phyloP scores from a whole-genome alignment of 2,888 invertebrate genomes.

The Drosophila macrospina region DNA sequence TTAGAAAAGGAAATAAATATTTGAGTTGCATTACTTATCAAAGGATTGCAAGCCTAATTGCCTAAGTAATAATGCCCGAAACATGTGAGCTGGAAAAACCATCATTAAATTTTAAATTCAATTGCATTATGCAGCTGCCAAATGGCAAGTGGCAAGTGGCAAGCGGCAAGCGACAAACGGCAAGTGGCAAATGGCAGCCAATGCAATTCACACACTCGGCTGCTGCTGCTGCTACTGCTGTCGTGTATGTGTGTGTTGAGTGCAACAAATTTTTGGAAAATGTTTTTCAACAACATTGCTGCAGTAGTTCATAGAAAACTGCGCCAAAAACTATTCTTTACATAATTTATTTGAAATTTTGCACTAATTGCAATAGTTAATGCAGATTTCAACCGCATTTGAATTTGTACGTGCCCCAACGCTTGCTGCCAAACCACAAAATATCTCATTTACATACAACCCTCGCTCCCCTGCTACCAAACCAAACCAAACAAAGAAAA shows the following conservation, averaged over 20 bases:
- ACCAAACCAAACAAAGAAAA: too few relatives aligned
- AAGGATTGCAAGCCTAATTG: constrained; percentile 3
- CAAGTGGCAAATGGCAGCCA: constrained; percentile 7
- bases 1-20: background rate
- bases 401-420: constrained; percentile 68
- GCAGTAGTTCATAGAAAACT: constrained; percentile 64
- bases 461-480: background rate
- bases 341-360: constrained; percentile 79
- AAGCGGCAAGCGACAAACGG: constrained; percentile 1
- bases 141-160: constrained; percentile 10
- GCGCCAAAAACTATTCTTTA: constrained; percentile 77
- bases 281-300: constrained; percentile 53
- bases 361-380: constrained; percentile 81
- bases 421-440: constrained; percentile 60
- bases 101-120: constrained; percentile 69
- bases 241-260: background rate
- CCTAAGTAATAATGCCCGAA: constrained; percentile 6
- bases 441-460: constrained; percentile 76
- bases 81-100: background rate
- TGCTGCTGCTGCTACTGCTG: too few relatives aligned
- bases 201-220: constrained; percentile 5
- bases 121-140: constrained; percentile 66
- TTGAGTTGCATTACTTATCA: background rate
- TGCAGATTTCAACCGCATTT: constrained; percentile 80
- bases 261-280: constrained; percentile 60